Base-by-base conservation (phyloP, 2,888 invertebrate species). In the Napeogenes sylphis region DNA sequence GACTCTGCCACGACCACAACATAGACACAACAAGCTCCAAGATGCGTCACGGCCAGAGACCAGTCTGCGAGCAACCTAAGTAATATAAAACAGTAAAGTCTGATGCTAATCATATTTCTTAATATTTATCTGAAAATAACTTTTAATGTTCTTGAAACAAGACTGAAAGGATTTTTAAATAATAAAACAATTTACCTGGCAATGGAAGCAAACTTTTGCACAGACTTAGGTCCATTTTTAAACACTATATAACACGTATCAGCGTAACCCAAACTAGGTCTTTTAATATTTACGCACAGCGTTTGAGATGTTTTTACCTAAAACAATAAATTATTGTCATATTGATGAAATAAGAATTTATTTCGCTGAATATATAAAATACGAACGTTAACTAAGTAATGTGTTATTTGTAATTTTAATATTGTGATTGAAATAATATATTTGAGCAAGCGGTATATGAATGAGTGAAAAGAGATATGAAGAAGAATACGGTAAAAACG, bases 171-270 rank as follows among this genome's bases (percentile, higher is more conserved):
- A 0, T 21, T 21, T 21, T 21, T 21, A 21, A 21, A 21, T 21
- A 21, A 21, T 21, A 21, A 21, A 21, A 21, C 21, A 21, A 21
- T 21, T 82, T 88, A 95, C 96, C 93, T 94, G 57, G 94, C 93
- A 75, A 92, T 91, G 47, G 87, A 88, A 0, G 95, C 90, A 80
- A 92, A 94, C 63, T 84, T 90, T 74, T 93, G 90, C 8, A 95
- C 69, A 0, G 80, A 83, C 57, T 85, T 83, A 0, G 97, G 96
- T 21, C 97, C 97, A 70, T 93, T 92, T 75, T 93, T 93, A 79
- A 98, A 96, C 4, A 96, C 95, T 58, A 93, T 92, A 78, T 95
- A 95, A 4, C 96, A 96, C 0, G 97, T 97, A 75, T 95, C 94
- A 0, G 96, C 94, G 81, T 96, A 97, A 58, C 95, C 95, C 70